These are phyloP conservation scores for Lucinisca nassula DNA, from an alignment of 2,888 invertebrate genomes.

Conservation along the genomic window DNA sequence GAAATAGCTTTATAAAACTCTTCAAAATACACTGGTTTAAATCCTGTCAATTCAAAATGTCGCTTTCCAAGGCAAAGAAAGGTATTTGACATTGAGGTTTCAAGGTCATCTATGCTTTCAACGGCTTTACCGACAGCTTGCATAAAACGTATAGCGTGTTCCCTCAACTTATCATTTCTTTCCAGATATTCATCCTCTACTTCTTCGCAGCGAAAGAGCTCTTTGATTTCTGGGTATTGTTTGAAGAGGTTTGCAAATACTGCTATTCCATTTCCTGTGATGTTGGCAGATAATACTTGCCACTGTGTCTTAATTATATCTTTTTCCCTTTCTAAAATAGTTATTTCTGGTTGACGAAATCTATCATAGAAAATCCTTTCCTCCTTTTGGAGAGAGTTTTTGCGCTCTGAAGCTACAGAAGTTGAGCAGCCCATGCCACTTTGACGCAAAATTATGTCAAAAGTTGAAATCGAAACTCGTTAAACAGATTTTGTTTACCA, in stretches of 20 bases:
- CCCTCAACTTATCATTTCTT: constrained; percentile 16
- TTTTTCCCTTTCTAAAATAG: neutral
- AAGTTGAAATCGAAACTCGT: too few species aligned
- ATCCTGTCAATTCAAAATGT: constrained; percentile 31
- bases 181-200: constrained; percentile 18
- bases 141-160: constrained; percentile 35
- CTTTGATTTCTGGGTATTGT: constrained; percentile 29
- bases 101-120: constrained; percentile 31
- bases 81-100: neutral
- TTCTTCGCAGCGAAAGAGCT: constrained; percentile 29
- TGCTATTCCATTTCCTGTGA: constrained; percentile 29
- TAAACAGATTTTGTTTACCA: too few species aligned
- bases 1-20: constrained; percentile 37
- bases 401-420: neutral
- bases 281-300: neutral
- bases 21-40: constrained; percentile 41
- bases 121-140: constrained; percentile 29
- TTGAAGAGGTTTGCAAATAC: constrained; percentile 46
- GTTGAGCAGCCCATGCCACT: neutral
- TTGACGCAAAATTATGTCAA: too few species aligned
- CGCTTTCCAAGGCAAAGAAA: constrained; percentile 16
- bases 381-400: neutral
- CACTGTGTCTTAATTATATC: constrained; percentile 19
- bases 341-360: neutral
- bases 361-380: neutral